Evolutionary conservation across 2,797 vertebrate species (phyloP).

Genomic region (Melanogrammus aeglefinus): DNA sequence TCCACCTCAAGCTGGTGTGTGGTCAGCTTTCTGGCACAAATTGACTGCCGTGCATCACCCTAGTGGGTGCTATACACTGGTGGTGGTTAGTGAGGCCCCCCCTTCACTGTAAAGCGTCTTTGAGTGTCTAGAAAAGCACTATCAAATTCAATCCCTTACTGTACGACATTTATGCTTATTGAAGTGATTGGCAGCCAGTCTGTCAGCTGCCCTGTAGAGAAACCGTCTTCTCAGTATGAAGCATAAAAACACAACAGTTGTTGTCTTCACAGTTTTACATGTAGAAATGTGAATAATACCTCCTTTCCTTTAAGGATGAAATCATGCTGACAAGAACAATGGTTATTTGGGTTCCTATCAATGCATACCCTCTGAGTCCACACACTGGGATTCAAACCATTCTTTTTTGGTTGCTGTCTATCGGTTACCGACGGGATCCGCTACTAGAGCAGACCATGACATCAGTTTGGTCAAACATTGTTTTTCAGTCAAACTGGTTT

Average conservation of each 20-base stretch:
- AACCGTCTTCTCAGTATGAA: not conserved
- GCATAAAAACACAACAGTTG: not conserved
- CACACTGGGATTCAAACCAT: not conserved
- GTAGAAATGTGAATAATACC: not conserved
- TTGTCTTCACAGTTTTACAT: not conserved
- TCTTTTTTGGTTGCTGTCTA: not conserved
- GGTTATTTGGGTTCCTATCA: not conserved
- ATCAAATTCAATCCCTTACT: not conserved
- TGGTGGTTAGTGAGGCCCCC: too few relatives aligned
- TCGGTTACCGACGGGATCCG: not conserved
- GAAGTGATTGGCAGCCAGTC: not conserved
- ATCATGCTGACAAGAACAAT: not conserved
- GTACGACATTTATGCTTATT: not conserved
- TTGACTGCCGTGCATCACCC: too few relatives aligned
- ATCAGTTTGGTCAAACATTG: not conserved
- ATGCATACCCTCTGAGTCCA: not conserved
- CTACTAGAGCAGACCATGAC: not conserved
- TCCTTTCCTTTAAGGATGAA: not conserved
- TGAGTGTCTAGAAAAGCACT: too few relatives aligned
- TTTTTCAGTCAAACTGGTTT: not conserved
- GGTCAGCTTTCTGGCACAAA: too few relatives aligned
- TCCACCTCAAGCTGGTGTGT: too few relatives aligned
- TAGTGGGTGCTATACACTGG: too few relatives aligned
- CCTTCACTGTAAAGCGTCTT: too few relatives aligned
- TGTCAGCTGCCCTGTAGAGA: not conserved